phyloP scores from a whole-genome alignment of 2,797 vertebrate species.

The Sebastes reedi region DNA sequence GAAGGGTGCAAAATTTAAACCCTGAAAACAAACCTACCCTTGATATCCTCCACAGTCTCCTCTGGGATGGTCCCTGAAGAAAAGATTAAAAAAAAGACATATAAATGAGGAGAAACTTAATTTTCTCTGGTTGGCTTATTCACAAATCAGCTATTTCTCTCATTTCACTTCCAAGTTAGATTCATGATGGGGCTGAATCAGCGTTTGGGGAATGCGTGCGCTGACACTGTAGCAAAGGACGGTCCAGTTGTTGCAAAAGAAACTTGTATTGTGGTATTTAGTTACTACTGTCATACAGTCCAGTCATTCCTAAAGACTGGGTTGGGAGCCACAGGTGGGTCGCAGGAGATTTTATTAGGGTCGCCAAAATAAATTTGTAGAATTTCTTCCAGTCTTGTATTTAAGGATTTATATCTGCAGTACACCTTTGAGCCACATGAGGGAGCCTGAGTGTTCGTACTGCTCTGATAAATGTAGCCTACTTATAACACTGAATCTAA shows the following conservation, averaged over 20 bases:
- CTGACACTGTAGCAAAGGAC: neutral
- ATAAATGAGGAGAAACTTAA: neutral
- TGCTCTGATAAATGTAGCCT: no score
- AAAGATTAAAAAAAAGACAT: neutral
- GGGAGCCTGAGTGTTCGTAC: no score
- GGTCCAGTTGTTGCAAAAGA: neutral
- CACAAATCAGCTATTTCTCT: neutral
- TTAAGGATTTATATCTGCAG: no score
- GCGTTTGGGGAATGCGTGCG: neutral
- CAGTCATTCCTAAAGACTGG: no score
- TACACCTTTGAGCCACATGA: no score
- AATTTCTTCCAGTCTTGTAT: no score
- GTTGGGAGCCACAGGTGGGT: fast-evolving
- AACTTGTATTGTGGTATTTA: neutral
- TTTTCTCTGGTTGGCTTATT: slow-evolving; percentile 3
- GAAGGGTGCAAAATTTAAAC: neutral
- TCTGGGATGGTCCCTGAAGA: slow-evolving; percentile 89
- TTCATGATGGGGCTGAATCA: slow-evolving; percentile 3
- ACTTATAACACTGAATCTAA: no score
- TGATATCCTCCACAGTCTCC: slow-evolving; percentile 95
- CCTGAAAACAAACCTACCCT: slow-evolving; percentile 82
- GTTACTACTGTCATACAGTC: fast-evolving
- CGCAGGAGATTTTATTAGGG: no score
- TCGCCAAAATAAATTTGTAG: no score
- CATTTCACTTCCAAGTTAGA: neutral